Percentiles rank a stretch among this genome's conserved stretches.
phyloP scores from a whole-genome alignment of 2,113 vertebrate species.

The Oceanites oceanicus region DNA sequence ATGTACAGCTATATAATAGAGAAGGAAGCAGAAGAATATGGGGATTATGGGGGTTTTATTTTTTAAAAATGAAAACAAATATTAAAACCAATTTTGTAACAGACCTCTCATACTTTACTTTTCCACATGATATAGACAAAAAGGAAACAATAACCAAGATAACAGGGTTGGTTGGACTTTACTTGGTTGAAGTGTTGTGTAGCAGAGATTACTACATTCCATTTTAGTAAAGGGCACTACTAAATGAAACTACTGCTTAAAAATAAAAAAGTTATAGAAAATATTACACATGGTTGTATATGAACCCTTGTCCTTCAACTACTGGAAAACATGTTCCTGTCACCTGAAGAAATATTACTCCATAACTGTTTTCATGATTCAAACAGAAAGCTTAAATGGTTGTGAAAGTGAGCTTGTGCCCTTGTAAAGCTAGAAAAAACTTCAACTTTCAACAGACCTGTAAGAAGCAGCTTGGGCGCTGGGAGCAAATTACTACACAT shows the following conservation, averaged over 20 bases:
- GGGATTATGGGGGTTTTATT: rapidly evolving
- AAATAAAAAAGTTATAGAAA: neutral
- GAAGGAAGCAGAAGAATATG: neutral
- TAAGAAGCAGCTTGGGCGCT: neutral
- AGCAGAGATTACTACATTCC: neutral
- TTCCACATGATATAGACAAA: neutral
- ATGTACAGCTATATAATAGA: neutral
- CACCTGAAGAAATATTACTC: neutral
- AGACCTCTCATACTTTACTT: neutral
- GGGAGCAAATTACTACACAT: neutral
- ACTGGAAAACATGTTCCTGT: neutral
- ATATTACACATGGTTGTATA: rapidly evolving
- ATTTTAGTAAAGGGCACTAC: neutral
- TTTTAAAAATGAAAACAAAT: neutral
- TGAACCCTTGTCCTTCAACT: neutral
- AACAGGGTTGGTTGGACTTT: neutral
- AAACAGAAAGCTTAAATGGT: neutral
- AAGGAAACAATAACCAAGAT: rapidly evolving
- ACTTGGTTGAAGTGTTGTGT: neutral
- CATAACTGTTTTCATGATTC: neutral
- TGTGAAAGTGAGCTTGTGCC: neutral
- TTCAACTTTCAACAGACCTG: neutral
- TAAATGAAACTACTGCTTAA: neutral
- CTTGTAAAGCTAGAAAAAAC: neutral
- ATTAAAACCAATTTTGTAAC: neutral